Evolutionary conservation across 2,113 vertebrate genomes (phyloP).

Genomic region (Sapajus apella): DNA sequence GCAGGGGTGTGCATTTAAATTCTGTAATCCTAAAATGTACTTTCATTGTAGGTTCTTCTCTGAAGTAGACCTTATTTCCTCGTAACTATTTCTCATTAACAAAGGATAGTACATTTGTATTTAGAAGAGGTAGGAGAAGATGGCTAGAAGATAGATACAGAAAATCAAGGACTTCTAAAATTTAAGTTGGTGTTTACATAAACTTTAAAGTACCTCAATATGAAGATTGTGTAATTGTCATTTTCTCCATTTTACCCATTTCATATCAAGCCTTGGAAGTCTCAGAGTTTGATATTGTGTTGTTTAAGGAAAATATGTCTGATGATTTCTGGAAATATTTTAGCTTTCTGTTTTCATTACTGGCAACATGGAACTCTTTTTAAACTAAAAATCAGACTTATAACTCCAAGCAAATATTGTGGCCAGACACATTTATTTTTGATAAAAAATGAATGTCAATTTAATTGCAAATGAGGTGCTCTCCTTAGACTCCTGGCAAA

Average conservation of each 20-base stretch:
- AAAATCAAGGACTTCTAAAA: not conserved
- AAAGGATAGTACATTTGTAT: not conserved
- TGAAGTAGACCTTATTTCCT: not conserved
- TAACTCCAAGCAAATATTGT: constrained; percentile 78
- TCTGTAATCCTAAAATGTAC: not conserved
- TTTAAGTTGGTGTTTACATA: not conserved
- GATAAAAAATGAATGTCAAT: constrained; percentile 81
- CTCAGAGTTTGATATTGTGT: constrained; percentile 75
- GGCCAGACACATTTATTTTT: constrained; percentile 78
- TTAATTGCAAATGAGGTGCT: constrained; percentile 85
- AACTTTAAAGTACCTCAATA: not conserved
- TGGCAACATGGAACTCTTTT: constrained; percentile 74
- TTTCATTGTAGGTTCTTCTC: not conserved
- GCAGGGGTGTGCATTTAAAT: not conserved
- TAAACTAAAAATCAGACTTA: constrained; percentile 77
- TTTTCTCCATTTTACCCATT: not conserved
- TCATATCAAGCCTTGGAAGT: constrained; percentile 58
- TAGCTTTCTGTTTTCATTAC: constrained; percentile 80
- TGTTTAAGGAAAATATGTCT: constrained; percentile 69
- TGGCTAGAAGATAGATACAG: not conserved
- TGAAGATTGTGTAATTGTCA: not conserved
- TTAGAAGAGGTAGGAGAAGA: not conserved
- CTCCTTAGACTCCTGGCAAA: constrained; percentile 73
- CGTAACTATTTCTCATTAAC: not conserved
- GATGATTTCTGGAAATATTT: constrained; percentile 66